phyloP scores from a whole-genome alignment of 2,888 invertebrate genomes.

The Philereme vetulata region DNA sequence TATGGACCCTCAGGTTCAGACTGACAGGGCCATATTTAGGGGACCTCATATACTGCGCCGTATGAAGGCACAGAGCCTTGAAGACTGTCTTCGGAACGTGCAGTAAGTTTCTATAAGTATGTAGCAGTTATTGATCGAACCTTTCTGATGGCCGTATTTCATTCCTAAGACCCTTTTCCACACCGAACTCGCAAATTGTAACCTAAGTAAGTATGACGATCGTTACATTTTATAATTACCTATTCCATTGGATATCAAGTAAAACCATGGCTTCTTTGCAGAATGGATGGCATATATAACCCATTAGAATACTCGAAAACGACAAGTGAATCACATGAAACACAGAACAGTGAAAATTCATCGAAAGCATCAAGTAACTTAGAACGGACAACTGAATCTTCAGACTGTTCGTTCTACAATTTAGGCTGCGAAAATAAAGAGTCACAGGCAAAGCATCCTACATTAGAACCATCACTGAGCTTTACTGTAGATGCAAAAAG shows the following conservation, averaged over 20 bases:
- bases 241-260: too few species aligned
- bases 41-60: slow-evolving; percentile 43
- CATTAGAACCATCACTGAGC: slow-evolving; percentile 53
- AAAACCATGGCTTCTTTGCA: slow-evolving; percentile 27
- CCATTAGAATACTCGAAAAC: slow-evolving; percentile 37
- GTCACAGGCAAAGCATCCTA: slow-evolving; percentile 38
- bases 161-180: too few species aligned
- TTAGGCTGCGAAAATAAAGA: slow-evolving; percentile 44
- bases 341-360: slow-evolving; percentile 27
- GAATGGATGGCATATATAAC: slow-evolving; percentile 43
- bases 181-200: not conserved
- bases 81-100: slow-evolving; percentile 43
- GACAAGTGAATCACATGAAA: slow-evolving; percentile 29
- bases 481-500: slow-evolving; percentile 51
- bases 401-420: slow-evolving; percentile 46
- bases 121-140: not conserved
- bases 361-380: slow-evolving; percentile 9
- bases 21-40: slow-evolving; percentile 52
- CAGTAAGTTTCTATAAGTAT: slow-evolving; percentile 39
- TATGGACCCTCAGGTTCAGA: slow-evolving; percentile 38
- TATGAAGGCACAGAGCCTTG: slow-evolving; percentile 49
- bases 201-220: too few species aligned
- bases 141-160: too few species aligned
- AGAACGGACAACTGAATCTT: slow-evolving; percentile 10
- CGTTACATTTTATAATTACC: too few species aligned